Conservation (phyloP, 2,797 vertebrate genomes). For the Apodemus agrarius region DNA sequence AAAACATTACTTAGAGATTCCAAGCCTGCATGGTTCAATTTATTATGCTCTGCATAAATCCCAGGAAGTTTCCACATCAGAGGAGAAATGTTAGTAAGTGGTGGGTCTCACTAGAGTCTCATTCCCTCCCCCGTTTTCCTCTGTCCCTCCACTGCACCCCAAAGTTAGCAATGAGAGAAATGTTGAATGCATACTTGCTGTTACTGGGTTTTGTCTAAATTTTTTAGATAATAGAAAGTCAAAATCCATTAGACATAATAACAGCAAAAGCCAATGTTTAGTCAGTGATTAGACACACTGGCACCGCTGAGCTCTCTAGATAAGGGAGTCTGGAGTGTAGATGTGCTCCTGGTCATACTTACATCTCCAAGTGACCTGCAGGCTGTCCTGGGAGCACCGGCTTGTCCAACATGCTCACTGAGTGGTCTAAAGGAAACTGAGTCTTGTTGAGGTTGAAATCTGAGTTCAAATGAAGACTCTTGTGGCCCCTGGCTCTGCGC, state of each 20-base stretch:
- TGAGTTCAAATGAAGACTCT: background rate
- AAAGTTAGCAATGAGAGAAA: background rate
- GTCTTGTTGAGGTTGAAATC: background rate
- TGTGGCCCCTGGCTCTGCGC: background rate
- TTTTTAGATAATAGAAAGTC: background rate
- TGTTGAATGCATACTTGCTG: background rate
- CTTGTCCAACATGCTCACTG: background rate
- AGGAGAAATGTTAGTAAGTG: background rate
- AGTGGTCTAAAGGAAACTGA: background rate
- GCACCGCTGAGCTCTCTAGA: background rate
- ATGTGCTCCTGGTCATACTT: background rate
- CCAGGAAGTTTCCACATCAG: background rate
- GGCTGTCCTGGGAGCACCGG: background rate
- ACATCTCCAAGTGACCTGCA: background rate
- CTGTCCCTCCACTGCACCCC: background rate
- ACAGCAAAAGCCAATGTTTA: background rate
- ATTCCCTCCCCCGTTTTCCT: background rate
- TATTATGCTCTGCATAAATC: background rate
- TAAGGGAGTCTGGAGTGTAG: background rate
- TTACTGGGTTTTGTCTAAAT: slow-evolving; percentile 24
- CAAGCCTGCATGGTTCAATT: background rate
- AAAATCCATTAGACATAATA: background rate
- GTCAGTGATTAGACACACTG: background rate
- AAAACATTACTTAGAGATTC: background rate
- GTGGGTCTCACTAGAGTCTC: background rate